Conservation (phyloP, 2,888 invertebrate genomes). For the Mythimna vitellina region DNA sequence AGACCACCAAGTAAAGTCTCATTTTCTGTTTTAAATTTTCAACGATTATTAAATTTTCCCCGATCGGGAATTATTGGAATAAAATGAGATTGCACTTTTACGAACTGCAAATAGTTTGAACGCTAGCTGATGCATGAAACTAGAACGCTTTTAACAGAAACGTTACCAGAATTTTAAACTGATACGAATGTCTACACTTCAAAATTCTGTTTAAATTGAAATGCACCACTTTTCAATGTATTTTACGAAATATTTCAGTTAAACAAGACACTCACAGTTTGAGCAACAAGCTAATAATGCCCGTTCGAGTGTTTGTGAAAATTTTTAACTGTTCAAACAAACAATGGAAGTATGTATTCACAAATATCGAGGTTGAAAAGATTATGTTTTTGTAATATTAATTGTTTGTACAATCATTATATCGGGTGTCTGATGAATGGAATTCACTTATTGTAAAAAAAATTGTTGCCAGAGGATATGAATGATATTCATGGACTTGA, state of each 20-base stretch:
- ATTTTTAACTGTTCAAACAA: conserved; percentile 29
- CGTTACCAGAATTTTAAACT: conserved; percentile 26
- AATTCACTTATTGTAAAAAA: conserved; percentile 24
- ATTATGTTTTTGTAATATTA: conserved; percentile 47
- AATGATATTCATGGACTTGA: too few relatives aligned
- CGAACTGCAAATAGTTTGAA: conserved; percentile 11
- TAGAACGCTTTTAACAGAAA: conserved; percentile 13
- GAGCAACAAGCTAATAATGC: conserved; percentile 36
- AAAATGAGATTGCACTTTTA: conserved; percentile 41
- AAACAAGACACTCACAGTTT: conserved; percentile 24
- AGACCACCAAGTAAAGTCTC: conserved; percentile 37
- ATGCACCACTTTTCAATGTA: conserved; percentile 2
- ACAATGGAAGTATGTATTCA: conserved; percentile 52
- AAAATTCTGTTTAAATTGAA: not conserved
- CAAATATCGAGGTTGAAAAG: conserved; percentile 44
- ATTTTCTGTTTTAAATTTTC: conserved; percentile 33
- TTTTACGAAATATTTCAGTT: not conserved
- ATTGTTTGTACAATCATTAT: conserved; percentile 36
- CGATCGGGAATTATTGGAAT: conserved; percentile 15
- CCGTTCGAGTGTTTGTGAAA: conserved; percentile 26
- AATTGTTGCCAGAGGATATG: not conserved
- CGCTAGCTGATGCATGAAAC: conserved; percentile 27
- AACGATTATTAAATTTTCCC: not conserved
- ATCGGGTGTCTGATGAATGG: conserved; percentile 15
- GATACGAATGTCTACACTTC: conserved; percentile 12